A percentile compares a stretch with the other conserved stretches of the same genome.
These are phyloP conservation scores for Coilia nasus DNA, from an alignment of 2,797 vertebrate genomes.

Conservation along the genomic window DNA sequence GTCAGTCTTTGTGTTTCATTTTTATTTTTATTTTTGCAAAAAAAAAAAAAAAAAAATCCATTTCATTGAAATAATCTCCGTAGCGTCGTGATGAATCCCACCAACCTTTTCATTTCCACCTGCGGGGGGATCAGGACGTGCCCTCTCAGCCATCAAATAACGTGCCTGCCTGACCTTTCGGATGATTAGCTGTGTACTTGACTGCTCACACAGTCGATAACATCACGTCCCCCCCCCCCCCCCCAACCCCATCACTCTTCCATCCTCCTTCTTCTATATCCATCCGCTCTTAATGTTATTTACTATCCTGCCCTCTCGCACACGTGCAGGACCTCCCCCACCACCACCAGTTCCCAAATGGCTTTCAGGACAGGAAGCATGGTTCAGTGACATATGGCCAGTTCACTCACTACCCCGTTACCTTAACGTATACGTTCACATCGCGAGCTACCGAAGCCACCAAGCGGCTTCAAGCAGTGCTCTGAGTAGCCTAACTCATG, in stretches of 20 bases:
- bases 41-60: too few species aligned
- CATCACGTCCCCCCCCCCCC: neutral
- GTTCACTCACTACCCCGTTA: too few species aligned
- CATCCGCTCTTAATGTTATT: neutral
- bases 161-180: constrained; percentile 12
- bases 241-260: neutral
- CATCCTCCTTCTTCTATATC: constrained; percentile 3
- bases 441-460: too few species aligned
- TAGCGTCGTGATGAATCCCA: neutral
- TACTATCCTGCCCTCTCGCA: neutral
- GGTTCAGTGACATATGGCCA: too few species aligned
- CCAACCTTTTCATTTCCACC: neutral
- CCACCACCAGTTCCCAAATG: neutral
- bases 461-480: too few species aligned
- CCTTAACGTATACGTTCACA: too few species aligned
- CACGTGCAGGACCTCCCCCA: neutral
- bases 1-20: too few species aligned
- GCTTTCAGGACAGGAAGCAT: neutral
- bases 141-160: neutral
- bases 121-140: neutral
- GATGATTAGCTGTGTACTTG: constrained; percentile 15
- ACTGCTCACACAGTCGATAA: neutral
- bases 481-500: too few species aligned
- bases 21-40: neutral
- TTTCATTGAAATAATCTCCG: neutral